Percentiles rank a stretch among this genome's conserved stretches.
Conservation (phyloP, 2,888 invertebrate species). For the Busseola fusca region DNA sequence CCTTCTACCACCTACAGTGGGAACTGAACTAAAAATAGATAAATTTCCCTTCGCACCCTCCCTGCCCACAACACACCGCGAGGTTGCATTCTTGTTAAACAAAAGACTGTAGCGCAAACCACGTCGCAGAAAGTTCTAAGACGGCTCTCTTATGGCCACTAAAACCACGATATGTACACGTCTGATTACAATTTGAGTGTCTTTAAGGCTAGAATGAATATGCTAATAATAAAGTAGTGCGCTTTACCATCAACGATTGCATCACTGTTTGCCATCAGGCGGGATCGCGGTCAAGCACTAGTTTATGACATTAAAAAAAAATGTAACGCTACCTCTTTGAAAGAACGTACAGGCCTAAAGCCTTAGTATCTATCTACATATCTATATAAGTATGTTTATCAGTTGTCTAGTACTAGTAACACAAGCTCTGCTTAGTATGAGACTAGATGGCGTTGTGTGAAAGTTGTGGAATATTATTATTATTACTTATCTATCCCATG, state of each 20-base stretch:
- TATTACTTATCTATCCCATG: neutral
- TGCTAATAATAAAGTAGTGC: no score
- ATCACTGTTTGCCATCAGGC: no score
- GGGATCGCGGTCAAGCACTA: no score
- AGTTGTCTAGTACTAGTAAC: no score
- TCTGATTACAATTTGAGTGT: no score
- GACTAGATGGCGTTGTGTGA: no score
- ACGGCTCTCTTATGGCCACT: conserved; percentile 59
- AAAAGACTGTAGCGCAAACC: conserved; percentile 75
- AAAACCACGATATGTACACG: conserved; percentile 34
- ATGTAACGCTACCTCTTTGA: conserved; percentile 40
- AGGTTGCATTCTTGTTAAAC: conserved; percentile 75
- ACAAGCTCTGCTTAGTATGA: no score
- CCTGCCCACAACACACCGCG: conserved; percentile 65
- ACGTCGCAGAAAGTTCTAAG: conserved; percentile 58
- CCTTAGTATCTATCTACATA: neutral
- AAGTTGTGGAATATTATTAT: no score
- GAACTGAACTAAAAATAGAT: conserved; percentile 57
- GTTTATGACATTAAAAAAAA: no score
- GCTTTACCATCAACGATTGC: no score
- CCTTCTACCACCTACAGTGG: conserved; percentile 21
- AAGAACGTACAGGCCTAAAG: neutral
- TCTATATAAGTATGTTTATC: no score
- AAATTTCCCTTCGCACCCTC: conserved; percentile 59
- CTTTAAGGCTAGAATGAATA: no score